phyloP scores from a whole-genome alignment of 2,797 vertebrate species.

The Acridotheres tristis region DNA sequence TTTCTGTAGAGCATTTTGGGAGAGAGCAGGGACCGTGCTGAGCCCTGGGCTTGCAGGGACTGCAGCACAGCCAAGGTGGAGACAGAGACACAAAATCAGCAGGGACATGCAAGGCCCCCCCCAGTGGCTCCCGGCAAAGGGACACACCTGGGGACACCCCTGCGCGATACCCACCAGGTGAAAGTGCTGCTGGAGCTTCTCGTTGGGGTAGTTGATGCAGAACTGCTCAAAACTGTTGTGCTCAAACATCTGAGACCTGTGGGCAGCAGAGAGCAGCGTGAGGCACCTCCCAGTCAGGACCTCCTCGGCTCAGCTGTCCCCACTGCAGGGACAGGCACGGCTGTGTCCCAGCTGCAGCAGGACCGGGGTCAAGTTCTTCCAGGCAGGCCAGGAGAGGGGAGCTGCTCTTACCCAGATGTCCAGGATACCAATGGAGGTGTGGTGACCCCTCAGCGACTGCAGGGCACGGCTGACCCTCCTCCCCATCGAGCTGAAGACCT shows the following conservation, averaged over 20 bases:
- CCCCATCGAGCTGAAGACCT: conserved; percentile 81
- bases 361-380: not conserved
- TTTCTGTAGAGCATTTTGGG: not conserved
- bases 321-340: not conserved
- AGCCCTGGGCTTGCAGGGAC: not conserved
- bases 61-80: not conserved
- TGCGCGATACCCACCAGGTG: conserved; percentile 74
- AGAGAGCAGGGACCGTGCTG: not conserved
- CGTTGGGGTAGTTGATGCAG: accelerated
- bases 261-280: not conserved
- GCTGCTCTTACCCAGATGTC: conserved; percentile 78
- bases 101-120: not conserved
- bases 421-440: conserved; percentile 79
- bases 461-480: conserved; percentile 80
- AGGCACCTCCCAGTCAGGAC: not conserved
- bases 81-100: not conserved
- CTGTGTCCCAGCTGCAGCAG: not conserved
- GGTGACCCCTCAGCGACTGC: conserved; percentile 47
- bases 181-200: conserved; percentile 73
- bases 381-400: not conserved
- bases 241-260: conserved; percentile 85
- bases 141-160: not conserved
- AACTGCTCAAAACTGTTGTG: conserved; percentile 78
- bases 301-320: not conserved
- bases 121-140: not conserved